Base-by-base conservation (phyloP, 2,888 invertebrate species). In the Xylota sylvarum region DNA sequence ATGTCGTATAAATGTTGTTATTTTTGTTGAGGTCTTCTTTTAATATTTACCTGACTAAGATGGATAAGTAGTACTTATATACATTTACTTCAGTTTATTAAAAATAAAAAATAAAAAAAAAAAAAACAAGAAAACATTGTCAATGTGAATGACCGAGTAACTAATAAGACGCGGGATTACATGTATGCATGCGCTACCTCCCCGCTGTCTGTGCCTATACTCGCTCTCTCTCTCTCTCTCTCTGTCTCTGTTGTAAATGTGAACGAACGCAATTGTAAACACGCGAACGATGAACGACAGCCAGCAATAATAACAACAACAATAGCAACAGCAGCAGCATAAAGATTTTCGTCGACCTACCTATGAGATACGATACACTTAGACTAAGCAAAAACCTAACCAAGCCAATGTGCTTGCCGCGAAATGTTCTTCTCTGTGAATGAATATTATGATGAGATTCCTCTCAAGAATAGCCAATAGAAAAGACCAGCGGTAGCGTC, bases 241-340 rank as follows among this genome's bases (percentile, higher is more conserved):
- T n/a, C 7, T 17, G 14, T 46, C 55, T 12, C 43, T 32, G 52
- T 56, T 73, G 56, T 56, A 64, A 74, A 82, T 82, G 86, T 86
- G 82, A 86, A 82, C 77, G 82, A 86, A 86, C 86, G 86, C 86
- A 77, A 86, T 86, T 86, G 86, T 82, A 86, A 86, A 82, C 86
- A 86, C 82, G 86, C 82, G 82, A n/a, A 86, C 82, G 77, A 69
- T 64, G 69, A 78, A 65, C 86, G 72, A 72, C 40, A 56, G 76
- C 40, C 62, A 46, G 40, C 40, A 40, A 78, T 37, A 67, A 4
- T 23, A 7, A 27, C 9, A 56, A 52, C 7, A 58, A 43, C 46
- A 70, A 40, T 5, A 46, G 30, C 23, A 7, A 10, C 56, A 58
- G 43, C 46, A 64, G 40, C 4, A 43, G 40, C 40, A 43, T 14